phyloP scores from a whole-genome alignment of 2,113 vertebrate species.

The Lota lota region DNA sequence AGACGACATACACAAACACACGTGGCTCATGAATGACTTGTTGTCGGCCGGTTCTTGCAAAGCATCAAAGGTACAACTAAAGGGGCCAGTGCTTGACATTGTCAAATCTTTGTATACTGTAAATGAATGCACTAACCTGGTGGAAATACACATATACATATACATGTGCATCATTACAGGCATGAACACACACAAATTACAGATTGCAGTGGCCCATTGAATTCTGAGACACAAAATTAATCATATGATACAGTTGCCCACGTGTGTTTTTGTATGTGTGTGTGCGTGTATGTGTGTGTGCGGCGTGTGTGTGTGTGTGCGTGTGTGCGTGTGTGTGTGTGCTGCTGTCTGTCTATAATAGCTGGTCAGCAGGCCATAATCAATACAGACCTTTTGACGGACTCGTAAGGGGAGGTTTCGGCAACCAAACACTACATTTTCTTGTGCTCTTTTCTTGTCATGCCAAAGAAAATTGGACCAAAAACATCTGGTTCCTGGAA shows the following conservation, averaged over 20 bases:
- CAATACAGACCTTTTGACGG: too few relatives aligned
- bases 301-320: not conserved
- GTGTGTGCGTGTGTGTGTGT: too few relatives aligned
- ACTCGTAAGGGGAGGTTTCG: too few relatives aligned
- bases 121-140: too few relatives aligned
- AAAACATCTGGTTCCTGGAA: conserved; percentile 44
- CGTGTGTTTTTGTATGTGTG: not conserved
- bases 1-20: conserved; percentile 12
- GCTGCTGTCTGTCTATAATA: too few relatives aligned
- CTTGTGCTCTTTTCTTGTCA: too few relatives aligned
- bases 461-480: conserved; percentile 37
- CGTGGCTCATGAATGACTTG: not conserved
- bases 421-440: too few relatives aligned
- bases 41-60: too few relatives aligned
- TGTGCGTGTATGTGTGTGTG: conserved; percentile 14
- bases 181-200: not conserved
- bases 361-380: too few relatives aligned
- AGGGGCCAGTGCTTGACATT: too few relatives aligned
- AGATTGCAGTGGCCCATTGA: not conserved
- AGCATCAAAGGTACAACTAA: too few relatives aligned
- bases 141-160: not conserved
- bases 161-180: not conserved
- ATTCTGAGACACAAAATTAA: not conserved
- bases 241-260: not conserved
- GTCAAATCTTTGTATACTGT: too few relatives aligned